These are phyloP conservation scores for Ceyx erithaca DNA, from an alignment of 2,797 vertebrate genomes.

Conservation along the genomic window DNA sequence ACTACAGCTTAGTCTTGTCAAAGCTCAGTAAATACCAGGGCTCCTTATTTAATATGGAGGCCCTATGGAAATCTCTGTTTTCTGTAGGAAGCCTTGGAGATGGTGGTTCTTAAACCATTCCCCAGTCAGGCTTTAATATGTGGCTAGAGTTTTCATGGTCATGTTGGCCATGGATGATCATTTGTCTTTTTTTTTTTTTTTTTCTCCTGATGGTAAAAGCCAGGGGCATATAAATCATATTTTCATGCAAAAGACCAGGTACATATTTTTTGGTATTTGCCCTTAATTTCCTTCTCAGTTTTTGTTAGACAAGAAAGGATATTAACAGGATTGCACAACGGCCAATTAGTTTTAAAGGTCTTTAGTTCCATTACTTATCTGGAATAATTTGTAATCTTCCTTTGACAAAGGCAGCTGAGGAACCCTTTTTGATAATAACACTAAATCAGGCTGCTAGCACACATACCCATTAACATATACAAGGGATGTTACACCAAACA, in stretches of 20 bases:
- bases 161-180: background rate
- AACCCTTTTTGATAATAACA: slow-evolving; percentile 52
- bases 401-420: slow-evolving; percentile 47
- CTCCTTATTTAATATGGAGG: background rate
- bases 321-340: slow-evolving; percentile 51
- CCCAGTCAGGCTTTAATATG: background rate
- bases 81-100: background rate
- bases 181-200: background rate
- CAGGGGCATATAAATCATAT: background rate
- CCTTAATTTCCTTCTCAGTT: slow-evolving; percentile 45
- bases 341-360: slow-evolving; percentile 63
- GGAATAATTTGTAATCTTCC: slow-evolving; percentile 67
- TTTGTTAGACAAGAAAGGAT: slow-evolving; percentile 41
- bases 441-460: slow-evolving; percentile 53
- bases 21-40: background rate
- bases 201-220: background rate
- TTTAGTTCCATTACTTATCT: slow-evolving; percentile 68
- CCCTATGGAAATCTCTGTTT: background rate
- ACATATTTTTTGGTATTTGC: slow-evolving; percentile 50
- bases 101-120: background rate
- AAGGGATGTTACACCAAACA: slow-evolving; percentile 54
- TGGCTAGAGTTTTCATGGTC: background rate
- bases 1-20: background rate
- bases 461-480: slow-evolving; percentile 54
- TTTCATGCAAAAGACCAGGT: background rate